Base-by-base conservation (phyloP, 2,888 invertebrate genomes). In the Lymantria dispar region DNA sequence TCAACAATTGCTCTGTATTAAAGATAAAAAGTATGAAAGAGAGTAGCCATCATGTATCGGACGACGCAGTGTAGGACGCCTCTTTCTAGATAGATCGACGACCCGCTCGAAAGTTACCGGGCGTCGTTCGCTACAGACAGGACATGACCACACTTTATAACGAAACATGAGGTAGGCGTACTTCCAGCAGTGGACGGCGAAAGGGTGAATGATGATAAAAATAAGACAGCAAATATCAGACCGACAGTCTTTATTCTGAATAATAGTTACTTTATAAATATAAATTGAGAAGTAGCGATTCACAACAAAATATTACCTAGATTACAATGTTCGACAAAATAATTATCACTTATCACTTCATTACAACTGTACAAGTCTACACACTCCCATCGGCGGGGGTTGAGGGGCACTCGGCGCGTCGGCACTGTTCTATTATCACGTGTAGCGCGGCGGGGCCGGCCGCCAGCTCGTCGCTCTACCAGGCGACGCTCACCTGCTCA, bases 401-500 rank as follows among this genome's bases (percentile, higher is more conserved):
- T 45, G n/a, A n/a, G 22, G 22, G 22, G 22, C 22, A 22, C 22
- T 22, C 22, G 2, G 22, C 50, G 54, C 51, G 47, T 47, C 64
- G 52, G 41, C 46, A 43, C 57, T 53, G 10, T 48, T 58, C 56
- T 62, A 58, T 58, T 66, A 62, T 56, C 45, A 11, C 55, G 51
- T 52, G 48, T 46, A 54, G 44, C 48, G 54, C 22, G 22, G 22
- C 49, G 51, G 43, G 14, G 12, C 47, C 43, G 36, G 50, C 51
- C 45, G 46, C 47, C 48, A 60, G 55, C 54, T 52, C 55, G 52
- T 50, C 31, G 54, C 53, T 51, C n/a, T 22, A 70, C 52, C 48
- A 74, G 67, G 55, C 64, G 78, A 78, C 76, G 85, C 92, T 95
- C 94, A 95, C 93, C 95, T 93, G 76, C 94, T 94, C 67, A 95